These are phyloP conservation scores for Phengaris arion DNA, from an alignment of 2,888 invertebrate species.

Conservation along the genomic window DNA sequence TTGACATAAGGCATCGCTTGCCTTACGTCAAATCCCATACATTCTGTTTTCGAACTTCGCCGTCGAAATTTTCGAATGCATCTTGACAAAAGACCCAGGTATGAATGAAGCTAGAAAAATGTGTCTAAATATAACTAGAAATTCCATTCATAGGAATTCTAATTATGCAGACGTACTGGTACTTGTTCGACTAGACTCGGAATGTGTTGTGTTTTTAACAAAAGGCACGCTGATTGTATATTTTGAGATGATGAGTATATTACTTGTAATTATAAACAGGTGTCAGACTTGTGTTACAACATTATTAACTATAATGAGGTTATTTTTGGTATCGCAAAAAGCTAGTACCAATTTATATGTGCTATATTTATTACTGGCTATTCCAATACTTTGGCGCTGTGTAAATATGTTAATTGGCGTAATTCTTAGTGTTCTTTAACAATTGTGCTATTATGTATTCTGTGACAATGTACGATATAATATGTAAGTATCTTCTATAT, in stretches of 20 bases:
- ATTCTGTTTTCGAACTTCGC: background rate
- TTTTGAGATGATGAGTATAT: constrained; percentile 24
- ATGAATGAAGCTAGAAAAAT: constrained; percentile 9
- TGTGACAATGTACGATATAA: too few relatives aligned
- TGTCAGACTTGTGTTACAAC: constrained; percentile 8
- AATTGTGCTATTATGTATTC: too few relatives aligned
- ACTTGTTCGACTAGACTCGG: background rate
- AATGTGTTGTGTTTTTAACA: background rate
- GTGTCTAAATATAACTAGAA: constrained; percentile 20
- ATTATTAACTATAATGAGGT: background rate
- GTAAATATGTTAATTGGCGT: too few relatives aligned
- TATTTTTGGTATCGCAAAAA: background rate
- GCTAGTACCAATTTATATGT: background rate
- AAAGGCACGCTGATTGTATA: constrained; percentile 10
- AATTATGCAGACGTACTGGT: constrained; percentile 17
- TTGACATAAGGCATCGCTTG: too few relatives aligned
- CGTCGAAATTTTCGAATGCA: background rate
- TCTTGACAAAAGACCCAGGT: background rate
- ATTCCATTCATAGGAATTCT: constrained; percentile 2
- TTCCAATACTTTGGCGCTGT: background rate
- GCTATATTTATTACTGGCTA: background rate
- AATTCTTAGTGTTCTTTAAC: too few relatives aligned
- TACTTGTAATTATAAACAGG: constrained; percentile 14
- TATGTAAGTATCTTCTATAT: too few relatives aligned
- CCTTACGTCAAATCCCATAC: background rate